phyloP scores from a whole-genome alignment of 2,888 invertebrate species.

The Dicranocentrus wangi region DNA sequence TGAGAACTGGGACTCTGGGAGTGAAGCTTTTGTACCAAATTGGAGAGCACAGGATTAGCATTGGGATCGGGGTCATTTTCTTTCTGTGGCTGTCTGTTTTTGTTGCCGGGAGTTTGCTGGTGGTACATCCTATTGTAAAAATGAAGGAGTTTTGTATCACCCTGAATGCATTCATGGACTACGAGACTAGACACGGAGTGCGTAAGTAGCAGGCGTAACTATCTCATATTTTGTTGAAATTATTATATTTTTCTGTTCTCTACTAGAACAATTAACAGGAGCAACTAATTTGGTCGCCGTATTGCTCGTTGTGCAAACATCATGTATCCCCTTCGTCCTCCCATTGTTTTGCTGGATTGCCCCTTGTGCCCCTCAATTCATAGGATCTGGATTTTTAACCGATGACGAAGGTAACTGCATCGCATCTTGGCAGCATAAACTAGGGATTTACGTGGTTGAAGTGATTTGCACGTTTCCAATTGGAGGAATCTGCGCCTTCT shows the following conservation, averaged over 20 bases:
- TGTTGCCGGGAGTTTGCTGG: slow-evolving; percentile 8
- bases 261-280: slow-evolving; percentile 20
- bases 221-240: too few species aligned
- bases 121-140: slow-evolving; percentile 21
- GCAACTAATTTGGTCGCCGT: slow-evolving; percentile 7
- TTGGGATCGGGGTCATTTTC: slow-evolving; percentile 31
- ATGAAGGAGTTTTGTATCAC: slow-evolving; percentile 23
- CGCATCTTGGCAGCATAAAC: slow-evolving; percentile 10
- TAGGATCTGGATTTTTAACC: neutral
- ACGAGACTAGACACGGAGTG: slow-evolving; percentile 1
- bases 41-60: neutral
- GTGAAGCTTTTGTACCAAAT: slow-evolving; percentile 9
- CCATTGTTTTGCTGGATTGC: slow-evolving; percentile 30
- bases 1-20: neutral
- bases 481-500: slow-evolving; percentile 31
- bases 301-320: neutral
- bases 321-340: slow-evolving; percentile 20
- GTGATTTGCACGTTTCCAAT: slow-evolving; percentile 19
- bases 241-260: too few species aligned
- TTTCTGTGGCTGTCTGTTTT: slow-evolving; percentile 24
- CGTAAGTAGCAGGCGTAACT: slow-evolving; percentile 11
- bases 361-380: slow-evolving; percentile 23
- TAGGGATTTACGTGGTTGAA: slow-evolving; percentile 5
- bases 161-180: slow-evolving; percentile 19
- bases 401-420: neutral